Base-by-base conservation (phyloP, 2,888 invertebrate species). In the Melolontha melolontha region DNA sequence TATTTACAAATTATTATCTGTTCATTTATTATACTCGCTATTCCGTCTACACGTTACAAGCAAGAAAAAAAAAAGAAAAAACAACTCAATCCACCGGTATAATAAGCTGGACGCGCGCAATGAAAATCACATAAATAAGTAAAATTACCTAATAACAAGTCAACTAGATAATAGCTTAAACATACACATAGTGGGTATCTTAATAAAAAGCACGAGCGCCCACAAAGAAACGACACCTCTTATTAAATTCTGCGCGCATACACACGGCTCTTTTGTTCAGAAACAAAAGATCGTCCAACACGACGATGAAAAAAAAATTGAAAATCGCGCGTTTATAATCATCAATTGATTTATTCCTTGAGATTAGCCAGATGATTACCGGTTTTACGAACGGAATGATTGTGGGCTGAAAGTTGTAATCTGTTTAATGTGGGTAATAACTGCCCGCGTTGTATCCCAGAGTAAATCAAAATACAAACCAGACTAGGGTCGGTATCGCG, bases 401-500 rank as follows among this genome's bases (percentile, higher is more conserved):
- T 55, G 41, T 40, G 40, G 40, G 14, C 40, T 55, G 40, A 55
- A 40, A 55, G 55, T 55, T 41, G 41, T 55, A 55, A 55, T 41
- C 55, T 40, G 40, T 55, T 55, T 55, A 55, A 55, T 55, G 22
- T 17, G n/a, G 55, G 55, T 55, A 55, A 40, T 55, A 55, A 55
- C 40, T 55, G 55, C 17, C 40, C 41, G 40, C 54, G 40, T 40
- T 14, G 7, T 40, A 54, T 40, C 54, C 54, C 14, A 16, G 41
- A 41, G 16, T 55, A 55, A 55, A 55, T 34, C 34, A 34, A 34
- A 34, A 6, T 34, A 34, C 7, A 34, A 34, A 34, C 34, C 34
- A 34, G 34, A 10, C 34, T 34, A 10, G 34, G 1, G 34, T 34
- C 10, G 6, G 34, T 34, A 34, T 34, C 34, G 34, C 6, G 8